These are phyloP conservation scores for Formica selysi DNA, from an alignment of 1,140 invertebrate genomes.

Conservation along the genomic window DNA sequence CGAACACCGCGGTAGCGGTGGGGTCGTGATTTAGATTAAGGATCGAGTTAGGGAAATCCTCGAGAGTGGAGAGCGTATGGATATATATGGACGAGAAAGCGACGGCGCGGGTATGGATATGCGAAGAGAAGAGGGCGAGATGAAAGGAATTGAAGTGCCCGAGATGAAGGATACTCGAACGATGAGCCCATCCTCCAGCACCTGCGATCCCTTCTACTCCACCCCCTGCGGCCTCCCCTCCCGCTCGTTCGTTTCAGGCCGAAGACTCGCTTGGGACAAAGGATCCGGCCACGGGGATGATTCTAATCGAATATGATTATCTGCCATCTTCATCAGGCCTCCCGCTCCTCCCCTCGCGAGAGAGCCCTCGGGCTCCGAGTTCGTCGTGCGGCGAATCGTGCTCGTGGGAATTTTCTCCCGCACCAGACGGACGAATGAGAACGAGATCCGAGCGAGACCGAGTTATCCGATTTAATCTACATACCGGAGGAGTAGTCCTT, in stretches of 20 bases:
- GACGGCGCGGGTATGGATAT: constrained; percentile 4
- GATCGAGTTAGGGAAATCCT: constrained; percentile 70
- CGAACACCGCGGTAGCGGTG: constrained; percentile 66
- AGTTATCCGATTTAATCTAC: constrained; percentile 65
- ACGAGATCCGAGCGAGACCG: constrained; percentile 22
- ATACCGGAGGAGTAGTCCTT: constrained; percentile 42
- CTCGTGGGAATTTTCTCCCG: constrained; percentile 59
- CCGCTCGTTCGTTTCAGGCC: constrained; percentile 18
- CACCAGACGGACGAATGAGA: constrained; percentile 25
- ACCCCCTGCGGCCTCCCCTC: neutral
- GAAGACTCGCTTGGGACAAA: constrained; percentile 78
- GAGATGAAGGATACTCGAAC: constrained; percentile 73
- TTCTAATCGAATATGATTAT: constrained; percentile 84
- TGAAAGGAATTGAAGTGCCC: constrained; percentile 64
- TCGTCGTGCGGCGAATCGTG: constrained; percentile 39
- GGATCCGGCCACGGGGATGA: constrained; percentile 78
- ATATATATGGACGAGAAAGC: constrained; percentile 23
- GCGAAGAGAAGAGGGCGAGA: constrained; percentile 30
- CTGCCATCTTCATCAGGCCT: constrained; percentile 79
- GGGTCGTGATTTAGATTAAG: constrained; percentile 82
- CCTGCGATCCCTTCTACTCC: neutral
- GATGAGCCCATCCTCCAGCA: constrained; percentile 62
- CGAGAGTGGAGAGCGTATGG: constrained; percentile 32
- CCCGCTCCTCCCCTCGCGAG: constrained; percentile 4
- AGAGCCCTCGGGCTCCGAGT: constrained; percentile 25